Evolutionary conservation across 2,113 vertebrate species (phyloP).

Genomic region (Axis porcinus): DNA sequence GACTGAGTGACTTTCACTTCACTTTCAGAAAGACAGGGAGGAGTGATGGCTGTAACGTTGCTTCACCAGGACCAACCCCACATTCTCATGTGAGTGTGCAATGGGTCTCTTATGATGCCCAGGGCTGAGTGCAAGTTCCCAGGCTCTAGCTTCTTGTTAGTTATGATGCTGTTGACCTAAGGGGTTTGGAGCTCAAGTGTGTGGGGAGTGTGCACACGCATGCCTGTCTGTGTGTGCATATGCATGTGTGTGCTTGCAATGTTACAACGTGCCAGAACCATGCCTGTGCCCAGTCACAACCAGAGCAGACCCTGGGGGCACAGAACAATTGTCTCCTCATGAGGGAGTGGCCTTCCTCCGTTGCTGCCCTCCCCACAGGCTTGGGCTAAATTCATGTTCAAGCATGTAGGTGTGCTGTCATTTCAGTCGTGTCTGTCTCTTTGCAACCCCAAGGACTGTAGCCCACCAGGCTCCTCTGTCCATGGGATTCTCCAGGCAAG

Average conservation of each 20-base stretch:
- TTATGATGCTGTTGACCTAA: neutral
- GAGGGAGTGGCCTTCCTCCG: too few relatives aligned
- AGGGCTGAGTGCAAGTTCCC: neutral
- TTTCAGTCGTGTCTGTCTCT: accelerated
- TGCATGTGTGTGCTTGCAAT: neutral
- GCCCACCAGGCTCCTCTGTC: neutral
- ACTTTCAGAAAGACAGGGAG: neutral
- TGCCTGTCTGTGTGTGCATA: neutral
- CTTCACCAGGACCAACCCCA: too few relatives aligned
- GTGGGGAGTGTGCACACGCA: neutral
- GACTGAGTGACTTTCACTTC: neutral
- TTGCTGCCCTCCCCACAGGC: neutral
- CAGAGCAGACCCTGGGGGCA: neutral
- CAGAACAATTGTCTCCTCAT: neutral
- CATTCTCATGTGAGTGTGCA: accelerated
- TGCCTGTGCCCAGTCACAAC: neutral
- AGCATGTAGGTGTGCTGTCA: neutral
- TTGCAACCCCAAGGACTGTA: neutral
- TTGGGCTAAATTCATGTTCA: neutral
- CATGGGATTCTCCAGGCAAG: neutral
- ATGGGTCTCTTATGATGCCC: accelerated
- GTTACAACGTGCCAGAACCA: neutral
- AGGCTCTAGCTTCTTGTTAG: neutral
- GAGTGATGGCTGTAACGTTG: too few relatives aligned
- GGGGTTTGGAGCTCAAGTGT: neutral